A percentile compares a stretch with the other conserved stretches of the same genome.
phyloP scores from a whole-genome alignment of 2,888 invertebrate genomes.

The Timema podura region DNA sequence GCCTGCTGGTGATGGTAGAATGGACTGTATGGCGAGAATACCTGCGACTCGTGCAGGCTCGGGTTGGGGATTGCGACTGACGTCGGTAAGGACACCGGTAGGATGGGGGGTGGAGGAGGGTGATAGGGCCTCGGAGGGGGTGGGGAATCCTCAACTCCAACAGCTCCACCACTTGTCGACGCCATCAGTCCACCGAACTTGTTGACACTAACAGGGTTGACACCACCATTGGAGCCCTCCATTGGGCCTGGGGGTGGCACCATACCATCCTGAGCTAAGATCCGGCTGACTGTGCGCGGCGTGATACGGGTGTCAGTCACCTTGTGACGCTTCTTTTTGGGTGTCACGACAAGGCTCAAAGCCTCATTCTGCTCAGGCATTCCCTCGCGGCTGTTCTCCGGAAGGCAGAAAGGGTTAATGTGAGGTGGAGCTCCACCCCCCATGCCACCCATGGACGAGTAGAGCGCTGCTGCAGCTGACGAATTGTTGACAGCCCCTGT shows the following conservation, averaged over 20 bases:
- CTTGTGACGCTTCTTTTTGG: conserved; percentile 96
- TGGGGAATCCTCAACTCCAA: conserved; percentile 58
- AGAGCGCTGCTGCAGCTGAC: conserved; percentile 60
- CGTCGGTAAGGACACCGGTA: conserved; percentile 86
- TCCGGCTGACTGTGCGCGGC: conserved; percentile 82
- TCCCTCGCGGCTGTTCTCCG: conserved; percentile 47
- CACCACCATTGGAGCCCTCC: conserved; percentile 17
- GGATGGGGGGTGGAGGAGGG: conserved; percentile 70
- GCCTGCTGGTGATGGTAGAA: conserved; percentile 63
- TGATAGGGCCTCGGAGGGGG: conserved; percentile 73
- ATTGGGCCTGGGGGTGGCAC: conserved; percentile 59
- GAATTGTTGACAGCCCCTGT: conserved; percentile 48
- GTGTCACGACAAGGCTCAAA: conserved; percentile 88
- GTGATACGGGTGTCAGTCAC: conserved; percentile 92
- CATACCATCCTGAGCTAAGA: conserved; percentile 76
- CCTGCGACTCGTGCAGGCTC: conserved; percentile 89
- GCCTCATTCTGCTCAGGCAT: conserved; percentile 89
- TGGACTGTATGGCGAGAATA: conserved; percentile 87
- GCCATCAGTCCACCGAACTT: conserved; percentile 33
- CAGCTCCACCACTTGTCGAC: conserved; percentile 33
- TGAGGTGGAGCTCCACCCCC: conserved; percentile 50
- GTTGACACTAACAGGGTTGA: conserved; percentile 15
- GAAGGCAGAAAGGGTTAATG: conserved; percentile 56
- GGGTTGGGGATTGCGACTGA: conserved; percentile 97
- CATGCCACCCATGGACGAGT: conserved; percentile 59